Base-by-base conservation (phyloP, 2,797 vertebrate genomes). In the Neoniphon sammara region DNA sequence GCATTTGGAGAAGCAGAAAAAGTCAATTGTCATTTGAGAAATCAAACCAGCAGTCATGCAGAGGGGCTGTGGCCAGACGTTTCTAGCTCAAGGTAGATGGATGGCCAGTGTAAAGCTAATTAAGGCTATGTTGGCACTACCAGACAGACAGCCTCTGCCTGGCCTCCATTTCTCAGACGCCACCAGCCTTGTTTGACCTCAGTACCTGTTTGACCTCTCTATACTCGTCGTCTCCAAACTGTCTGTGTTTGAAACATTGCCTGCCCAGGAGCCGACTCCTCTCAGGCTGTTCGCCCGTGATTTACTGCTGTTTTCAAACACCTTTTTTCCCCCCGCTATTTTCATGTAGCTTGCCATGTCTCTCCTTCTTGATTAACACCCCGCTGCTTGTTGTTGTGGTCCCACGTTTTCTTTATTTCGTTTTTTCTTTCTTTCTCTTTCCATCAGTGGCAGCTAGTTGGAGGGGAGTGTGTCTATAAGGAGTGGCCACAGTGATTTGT, bases 91-190 rank as follows among this genome's bases (percentile, higher is more conserved):
- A 47, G 34, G 46, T 80, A 66, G 75, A 83, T 68, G 67, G 78
- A 83, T 83, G 34, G 79, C 62, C 70, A 59, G 55, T 77, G 34
- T 47, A 39, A 44, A 68, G 71, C 75, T 89, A 88, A 88, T 88
- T 88, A 84, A 77, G 70, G 61, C 80, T 56, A 69, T 63, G 21
- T 73, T 62, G 75, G 27, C 61, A 5, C 59, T 56, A 74, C 50
- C 68, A 82, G 76, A 80, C 77, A 81, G 73, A 62, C 23, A 2
- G 42, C 77, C 75, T 84, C 65, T 70, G 78, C 78, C 74, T 81
- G 66, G 66, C 70, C 70, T 62, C 55, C 73, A 69, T 87, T 84
- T 57, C 70, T 87, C 80, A 77, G 68, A 57, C 57, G 34, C 66
- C 6, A 27, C 10, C 4, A 77, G 80, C 56, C n/a, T n/a, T 46